Conservation (phyloP, 2,113 vertebrate species). For the Canis aureus region DNA sequence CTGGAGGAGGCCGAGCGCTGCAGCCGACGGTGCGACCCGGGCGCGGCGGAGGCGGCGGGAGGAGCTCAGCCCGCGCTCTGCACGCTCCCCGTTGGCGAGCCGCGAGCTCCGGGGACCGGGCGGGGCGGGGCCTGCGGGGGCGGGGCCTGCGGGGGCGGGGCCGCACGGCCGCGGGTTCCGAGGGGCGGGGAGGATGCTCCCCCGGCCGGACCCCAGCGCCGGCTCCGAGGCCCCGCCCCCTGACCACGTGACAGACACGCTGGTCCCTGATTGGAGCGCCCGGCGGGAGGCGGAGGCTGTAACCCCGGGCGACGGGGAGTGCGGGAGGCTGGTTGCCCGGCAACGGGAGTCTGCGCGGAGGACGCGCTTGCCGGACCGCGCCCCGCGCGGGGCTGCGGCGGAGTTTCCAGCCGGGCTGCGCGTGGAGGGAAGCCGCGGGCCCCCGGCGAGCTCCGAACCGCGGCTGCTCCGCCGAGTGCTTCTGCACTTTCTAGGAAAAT, state of each 20-base stretch:
- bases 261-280: conserved; percentile 32
- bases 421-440: not conserved
- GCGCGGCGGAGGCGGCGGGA: accelerated
- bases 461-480: accelerated
- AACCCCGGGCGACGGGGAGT: accelerated
- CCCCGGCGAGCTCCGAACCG: not conserved
- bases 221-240: not conserved
- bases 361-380: accelerated
- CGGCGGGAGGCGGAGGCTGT: not conserved
- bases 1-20: not conserved
- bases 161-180: not conserved
- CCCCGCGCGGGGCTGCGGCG: accelerated
- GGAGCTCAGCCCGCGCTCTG: accelerated
- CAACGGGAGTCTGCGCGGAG: not conserved
- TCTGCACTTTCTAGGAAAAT: not conserved
- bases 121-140: not conserved
- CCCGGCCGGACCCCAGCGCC: accelerated
- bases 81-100: accelerated
- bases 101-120: accelerated
- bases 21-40: not conserved
- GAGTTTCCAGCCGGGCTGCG: accelerated
- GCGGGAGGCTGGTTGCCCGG: conserved; percentile 55
- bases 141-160: not conserved
- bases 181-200: no score
- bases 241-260: not conserved